These are phyloP conservation scores for Archivesica marissinica DNA, from an alignment of 1,140 invertebrate genomes.

Conservation along the genomic window DNA sequence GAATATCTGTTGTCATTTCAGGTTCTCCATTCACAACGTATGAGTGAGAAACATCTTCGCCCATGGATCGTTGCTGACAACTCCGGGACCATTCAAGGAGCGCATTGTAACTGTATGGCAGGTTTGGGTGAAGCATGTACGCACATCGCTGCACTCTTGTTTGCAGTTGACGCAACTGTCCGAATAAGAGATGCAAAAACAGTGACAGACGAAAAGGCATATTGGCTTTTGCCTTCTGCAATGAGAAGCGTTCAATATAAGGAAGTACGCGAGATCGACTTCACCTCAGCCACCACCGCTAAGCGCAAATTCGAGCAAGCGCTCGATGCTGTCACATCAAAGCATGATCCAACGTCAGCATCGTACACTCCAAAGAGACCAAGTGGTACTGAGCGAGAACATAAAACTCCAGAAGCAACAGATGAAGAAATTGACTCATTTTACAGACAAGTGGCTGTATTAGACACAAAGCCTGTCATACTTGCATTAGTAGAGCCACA, in stretches of 20 bases:
- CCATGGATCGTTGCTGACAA: no score
- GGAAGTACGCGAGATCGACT: slow-evolving; percentile 59
- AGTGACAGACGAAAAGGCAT: slow-evolving; percentile 66
- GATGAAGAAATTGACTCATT: slow-evolving; percentile 32
- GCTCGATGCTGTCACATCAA: neutral
- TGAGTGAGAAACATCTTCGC: no score
- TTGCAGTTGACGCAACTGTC: slow-evolving; percentile 59
- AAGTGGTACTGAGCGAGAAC: neutral
- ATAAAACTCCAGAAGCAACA: neutral
- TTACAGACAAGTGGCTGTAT: slow-evolving; percentile 1
- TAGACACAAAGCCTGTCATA: slow-evolving; percentile 14
- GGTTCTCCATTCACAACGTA: no score
- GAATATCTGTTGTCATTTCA: no score
- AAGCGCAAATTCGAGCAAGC: slow-evolving; percentile 29
- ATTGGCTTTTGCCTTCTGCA: slow-evolving; percentile 62
- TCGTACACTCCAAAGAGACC: neutral
- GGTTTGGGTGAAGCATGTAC: no score
- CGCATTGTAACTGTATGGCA: no score
- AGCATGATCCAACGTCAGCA: no score
- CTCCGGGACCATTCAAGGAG: no score
- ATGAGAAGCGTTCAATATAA: slow-evolving; percentile 51
- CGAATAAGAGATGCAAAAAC: slow-evolving; percentile 56
- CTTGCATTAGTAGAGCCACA: slow-evolving; percentile 32
- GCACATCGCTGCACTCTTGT: no score
- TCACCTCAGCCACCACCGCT: slow-evolving; percentile 48